phyloP scores from a whole-genome alignment of 2,113 vertebrate genomes.

The Sminthopsis crassicaudata region DNA sequence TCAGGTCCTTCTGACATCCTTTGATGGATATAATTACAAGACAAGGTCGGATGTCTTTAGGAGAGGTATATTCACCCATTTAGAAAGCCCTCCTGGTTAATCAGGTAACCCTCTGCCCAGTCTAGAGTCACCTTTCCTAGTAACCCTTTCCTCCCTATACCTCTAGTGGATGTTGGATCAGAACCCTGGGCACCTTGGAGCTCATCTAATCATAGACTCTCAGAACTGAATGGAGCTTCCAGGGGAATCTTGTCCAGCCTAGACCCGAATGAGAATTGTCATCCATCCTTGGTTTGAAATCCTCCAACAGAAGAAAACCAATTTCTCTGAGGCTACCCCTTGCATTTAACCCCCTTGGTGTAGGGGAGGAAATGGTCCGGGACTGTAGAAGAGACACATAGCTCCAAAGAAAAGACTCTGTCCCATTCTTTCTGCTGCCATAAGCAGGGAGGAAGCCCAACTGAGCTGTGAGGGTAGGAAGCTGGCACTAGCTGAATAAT shows the following conservation, averaged over 20 bases:
- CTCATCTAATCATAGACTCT: neutral
- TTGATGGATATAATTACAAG: neutral
- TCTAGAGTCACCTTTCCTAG: neutral
- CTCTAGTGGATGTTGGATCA: neutral
- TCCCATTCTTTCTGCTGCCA: neutral
- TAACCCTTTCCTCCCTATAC: neutral
- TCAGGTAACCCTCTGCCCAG: neutral
- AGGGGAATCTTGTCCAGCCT: neutral
- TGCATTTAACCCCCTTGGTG: neutral
- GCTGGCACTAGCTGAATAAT: neutral
- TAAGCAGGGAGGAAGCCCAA: neutral
- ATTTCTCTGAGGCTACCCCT: neutral
- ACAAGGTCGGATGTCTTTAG: neutral
- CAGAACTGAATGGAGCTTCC: neutral
- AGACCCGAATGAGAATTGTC: neutral
- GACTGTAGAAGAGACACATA: neutral
- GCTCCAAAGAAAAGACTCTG: neutral
- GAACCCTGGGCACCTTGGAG: too few relatives aligned
- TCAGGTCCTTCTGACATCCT: neutral
- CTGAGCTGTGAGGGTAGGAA: neutral
- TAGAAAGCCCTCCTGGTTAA: too few relatives aligned
- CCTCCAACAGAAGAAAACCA: neutral
- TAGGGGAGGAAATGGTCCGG: neutral
- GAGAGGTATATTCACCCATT: neutral
- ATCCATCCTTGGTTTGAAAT: neutral